Evolutionary conservation across 2,113 vertebrate species (phyloP), one percentile per base, ranked within the genome.

Genomic region (Oophaga pumilio): DNA sequence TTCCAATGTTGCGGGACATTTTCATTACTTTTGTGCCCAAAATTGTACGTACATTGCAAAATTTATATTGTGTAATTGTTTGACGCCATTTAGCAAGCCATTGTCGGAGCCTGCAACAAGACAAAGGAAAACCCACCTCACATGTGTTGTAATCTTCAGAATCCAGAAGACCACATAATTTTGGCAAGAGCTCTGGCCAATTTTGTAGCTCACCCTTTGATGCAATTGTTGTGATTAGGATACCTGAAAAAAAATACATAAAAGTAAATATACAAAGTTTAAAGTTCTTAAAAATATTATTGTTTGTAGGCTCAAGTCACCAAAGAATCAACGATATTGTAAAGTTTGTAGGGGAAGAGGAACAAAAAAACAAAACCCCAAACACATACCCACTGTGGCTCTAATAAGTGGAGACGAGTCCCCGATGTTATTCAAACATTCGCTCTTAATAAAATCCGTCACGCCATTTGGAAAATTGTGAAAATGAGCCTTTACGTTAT

Each of bases 61-160:
- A 43, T 1, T 33, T n/a, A n/a, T n/a, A n/a, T n/a, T n/a, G n/a
- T n/a, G 33, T 43, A 43, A 43, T 4, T 2, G 33, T 5, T 43
- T 43, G 3, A 43, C 33, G 33, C 33, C 33, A n/a, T n/a, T n/a
- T n/a, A n/a, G n/a, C n/a, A n/a, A n/a, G n/a, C n/a, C n/a, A 43
- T 43, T 43, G 33, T 4, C 5, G 33, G 33, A 43, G 33, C 33
- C 33, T 43, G 33, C 33, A 43, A 43, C 33, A 43, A 8, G 9
- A 28, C 2, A 1, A 52, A 76, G 1, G 53, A 13, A 77, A 24
- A 77, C 91, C 95, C 92, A 99, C 98, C 93, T 99, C 98, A 92
- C 98, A 99, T 8, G 98, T 99, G 93, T 99, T 99, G 90, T 99
- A 99, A 93, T 99, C 98, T 91, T 99, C 97, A 74, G 98, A 99